Percentiles rank a stretch among this genome's conserved stretches.
These are phyloP conservation scores for Luperina testacea DNA, from an alignment of 2,888 invertebrate species.

Conservation along the genomic window DNA sequence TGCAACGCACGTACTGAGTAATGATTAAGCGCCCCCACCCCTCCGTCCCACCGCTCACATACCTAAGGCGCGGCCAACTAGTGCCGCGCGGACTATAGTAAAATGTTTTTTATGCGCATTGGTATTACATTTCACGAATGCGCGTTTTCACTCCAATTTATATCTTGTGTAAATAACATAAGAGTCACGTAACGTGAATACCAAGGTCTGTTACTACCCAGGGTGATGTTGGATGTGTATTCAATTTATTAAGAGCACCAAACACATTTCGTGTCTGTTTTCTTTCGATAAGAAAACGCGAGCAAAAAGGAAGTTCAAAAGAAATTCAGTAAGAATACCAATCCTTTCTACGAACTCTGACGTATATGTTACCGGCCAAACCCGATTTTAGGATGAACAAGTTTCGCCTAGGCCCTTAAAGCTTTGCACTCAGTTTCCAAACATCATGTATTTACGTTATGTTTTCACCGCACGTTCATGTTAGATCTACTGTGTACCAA, in stretches of 20 bases:
- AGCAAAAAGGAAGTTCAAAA: background rate
- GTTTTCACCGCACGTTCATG: too few species aligned
- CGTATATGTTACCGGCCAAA: background rate
- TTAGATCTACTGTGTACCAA: background rate
- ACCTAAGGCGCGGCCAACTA: too few species aligned
- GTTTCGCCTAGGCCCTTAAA: too few species aligned
- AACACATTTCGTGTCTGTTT: constrained; percentile 4
- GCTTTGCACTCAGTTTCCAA: too few species aligned
- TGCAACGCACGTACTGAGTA: too few species aligned
- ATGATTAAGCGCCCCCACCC: too few species aligned
- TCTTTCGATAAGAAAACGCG: constrained; percentile 10
- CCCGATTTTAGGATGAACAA: too few species aligned
- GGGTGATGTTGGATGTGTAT: background rate
- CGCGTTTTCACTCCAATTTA: background rate
- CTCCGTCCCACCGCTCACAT: too few species aligned
- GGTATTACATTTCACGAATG: background rate
- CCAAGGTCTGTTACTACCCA: background rate
- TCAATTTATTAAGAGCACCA: constrained; percentile 8
- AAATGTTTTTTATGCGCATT: background rate
- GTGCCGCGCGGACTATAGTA: too few species aligned
- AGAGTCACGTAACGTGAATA: background rate
- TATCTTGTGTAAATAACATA: background rate
- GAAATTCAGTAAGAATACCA: background rate
- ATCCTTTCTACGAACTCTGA: background rate
- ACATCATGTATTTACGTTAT: too few species aligned